Evolutionary conservation across 2,113 vertebrate genomes (phyloP), one percentile per base, ranked within the genome.

Genomic region (human (Homo sapiens)): DNA sequence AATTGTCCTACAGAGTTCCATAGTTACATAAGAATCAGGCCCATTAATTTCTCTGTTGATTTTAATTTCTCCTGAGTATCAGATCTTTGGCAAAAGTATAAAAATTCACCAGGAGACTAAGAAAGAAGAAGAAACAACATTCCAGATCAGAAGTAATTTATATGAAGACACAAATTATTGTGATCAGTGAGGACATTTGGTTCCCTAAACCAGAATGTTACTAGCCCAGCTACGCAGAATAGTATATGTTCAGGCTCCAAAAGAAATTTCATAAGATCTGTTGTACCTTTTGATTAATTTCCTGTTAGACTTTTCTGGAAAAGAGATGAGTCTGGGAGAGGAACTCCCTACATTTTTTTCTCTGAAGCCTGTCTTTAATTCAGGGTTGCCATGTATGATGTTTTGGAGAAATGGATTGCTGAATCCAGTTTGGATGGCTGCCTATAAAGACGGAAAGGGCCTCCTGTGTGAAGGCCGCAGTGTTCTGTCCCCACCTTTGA

Each of bases 21-120:
- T 55, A 50, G 92, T 95, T 95, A 75, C 45, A 40, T 94, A 48
- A 94, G 48, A 68, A 59, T 70, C 10, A n/a, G 43, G 83, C 12
- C 43, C 75, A 93, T 92, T 97, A 72, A 94, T 94, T 96, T 96
- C 64, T 93, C 85, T 79, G 82, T 79, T 70, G 86, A 80, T 95
- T 95, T 97, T 87, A 96, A 93, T 96, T 96, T 95, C 90, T 94
- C 35, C 50, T n/a, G 80, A 84, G 75, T 66, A 84, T 89, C 55
- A 70, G 40, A 87, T 85, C 91, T 96, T 96, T 94, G 90, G 76
- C 80, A 90, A 96, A 97, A 81, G 64, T 66, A 68, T 96, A 79
- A 87, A 82, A 95, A 25, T 96, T 68, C 16, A 70, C 52, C 9
- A 57, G 80, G 30, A 92, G 64, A 82, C 43, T 50, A 94, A 83